Base-by-base conservation (phyloP, 64 coral and sea anemone genomes). In the Stichodactyla mertensii region DNA sequence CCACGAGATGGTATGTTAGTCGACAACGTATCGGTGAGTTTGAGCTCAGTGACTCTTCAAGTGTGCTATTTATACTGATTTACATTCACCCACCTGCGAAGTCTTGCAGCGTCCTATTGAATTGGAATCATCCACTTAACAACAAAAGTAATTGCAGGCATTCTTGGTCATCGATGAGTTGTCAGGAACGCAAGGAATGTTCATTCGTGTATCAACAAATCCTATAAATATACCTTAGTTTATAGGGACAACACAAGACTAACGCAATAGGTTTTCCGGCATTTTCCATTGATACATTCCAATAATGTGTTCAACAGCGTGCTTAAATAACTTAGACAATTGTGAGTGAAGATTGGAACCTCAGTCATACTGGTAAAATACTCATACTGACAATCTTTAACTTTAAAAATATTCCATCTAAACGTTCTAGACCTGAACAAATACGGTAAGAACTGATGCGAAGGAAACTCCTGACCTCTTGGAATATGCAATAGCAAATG, bases 131-230 rank as follows among this genome's bases (percentile, higher is more conserved):
- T 74, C 20, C 69, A 27, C 69, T 74, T 74, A 23, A 74, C 69
- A 74, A 74, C 36, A 31, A 26, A 74, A 12, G 69, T 74, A 74
- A 74, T 74, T 74, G 24, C 69, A 74, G 24, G 69, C 69, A 74
- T 74, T 27, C 69, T 74, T 74, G 69, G 69, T 74, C 69, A 74
- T 74, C 69, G 69, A 74, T 74, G 69, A 74, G n/a, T 74, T 74
- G 8, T 9, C 69, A 74, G 10, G 69, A 28, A 74, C 24, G 69
- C 69, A 28, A 27, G 69, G 69, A 27, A 74, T 74, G 22, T 23
- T 74, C 12, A 74, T 74, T 74, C 16, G 4, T 31, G 69, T 23
- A 31, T 31, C 69, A 74, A 11, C 7, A 74, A 23, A 31, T 8
- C 24, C 69, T 74, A 74, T 74, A 74, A 74, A 74, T 74, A 74